A percentile compares a stretch with the other conserved stretches of the same genome.
phyloP scores from a whole-genome alignment of 2,797 vertebrate genomes.

The Eutrigla gurnardus region DNA sequence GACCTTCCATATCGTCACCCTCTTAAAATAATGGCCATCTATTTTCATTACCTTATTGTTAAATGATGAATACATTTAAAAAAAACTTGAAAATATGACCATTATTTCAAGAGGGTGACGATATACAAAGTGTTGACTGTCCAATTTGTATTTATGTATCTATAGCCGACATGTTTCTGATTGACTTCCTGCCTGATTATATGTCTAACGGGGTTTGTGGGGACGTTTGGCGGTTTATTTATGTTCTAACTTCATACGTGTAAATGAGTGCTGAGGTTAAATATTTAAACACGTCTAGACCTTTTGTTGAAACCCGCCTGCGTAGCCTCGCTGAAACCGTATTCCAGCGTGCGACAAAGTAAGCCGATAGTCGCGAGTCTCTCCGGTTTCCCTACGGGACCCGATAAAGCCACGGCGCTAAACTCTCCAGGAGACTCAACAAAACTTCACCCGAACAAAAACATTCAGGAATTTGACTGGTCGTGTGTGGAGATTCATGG shows the following conservation, averaged over 20 bases:
- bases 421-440: conserved; percentile 25
- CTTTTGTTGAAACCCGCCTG: conserved; percentile 24
- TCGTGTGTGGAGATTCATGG: background rate
- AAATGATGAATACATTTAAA: too few species aligned
- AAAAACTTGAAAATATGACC: too few species aligned
- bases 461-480: background rate
- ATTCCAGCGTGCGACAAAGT: conserved; percentile 26
- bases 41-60: too few species aligned
- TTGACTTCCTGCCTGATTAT: conserved; percentile 4
- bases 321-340: conserved; percentile 33
- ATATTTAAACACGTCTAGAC: conserved; percentile 11
- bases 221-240: too few species aligned
- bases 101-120: too few species aligned
- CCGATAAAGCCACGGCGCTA: conserved; percentile 24
- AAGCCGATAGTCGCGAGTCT: conserved; percentile 44
- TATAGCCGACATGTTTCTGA: background rate
- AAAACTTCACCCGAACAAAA: conserved; percentile 5
- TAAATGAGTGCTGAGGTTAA: conserved; percentile 6
- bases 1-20: background rate
- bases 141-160: background rate
- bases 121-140: background rate
- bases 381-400: conserved; percentile 50
- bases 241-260: background rate
- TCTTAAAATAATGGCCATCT: too few species aligned
- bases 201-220: background rate